Conservation (phyloP, 92 coral and sea anemone species). For the Palythoa grandiflora region DNA sequence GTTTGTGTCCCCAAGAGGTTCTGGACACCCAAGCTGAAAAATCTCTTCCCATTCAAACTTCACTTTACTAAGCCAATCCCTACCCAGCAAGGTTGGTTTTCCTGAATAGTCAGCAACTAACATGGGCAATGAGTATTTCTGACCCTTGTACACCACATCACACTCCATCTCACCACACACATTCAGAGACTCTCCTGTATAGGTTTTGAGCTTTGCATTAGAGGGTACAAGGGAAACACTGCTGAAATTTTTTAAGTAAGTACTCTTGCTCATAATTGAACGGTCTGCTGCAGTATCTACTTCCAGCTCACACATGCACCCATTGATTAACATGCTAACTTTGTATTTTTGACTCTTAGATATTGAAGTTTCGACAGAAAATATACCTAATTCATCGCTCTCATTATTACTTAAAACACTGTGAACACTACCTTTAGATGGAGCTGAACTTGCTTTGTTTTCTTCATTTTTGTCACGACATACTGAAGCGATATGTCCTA, state of each 20-base stretch:
- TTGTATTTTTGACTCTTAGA: slow-evolving; percentile 24
- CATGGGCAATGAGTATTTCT: slow-evolving; percentile 47
- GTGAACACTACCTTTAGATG: slow-evolving; percentile 40
- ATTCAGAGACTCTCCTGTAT: slow-evolving; percentile 59
- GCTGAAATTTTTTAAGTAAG: slow-evolving; percentile 53
- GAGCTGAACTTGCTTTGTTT: neutral
- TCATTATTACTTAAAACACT: slow-evolving; percentile 31
- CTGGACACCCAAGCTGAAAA: slow-evolving; percentile 24
- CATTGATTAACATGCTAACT: slow-evolving; percentile 41
- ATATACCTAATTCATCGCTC: slow-evolving; percentile 45
- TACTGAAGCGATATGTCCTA: slow-evolving; percentile 58
- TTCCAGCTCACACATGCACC: slow-evolving; percentile 50
- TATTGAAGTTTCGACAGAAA: slow-evolving; percentile 23
- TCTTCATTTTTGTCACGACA: slow-evolving; percentile 32
- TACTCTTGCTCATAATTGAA: slow-evolving; percentile 68
- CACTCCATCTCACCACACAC: slow-evolving; percentile 63
- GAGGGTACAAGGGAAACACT: slow-evolving; percentile 53
- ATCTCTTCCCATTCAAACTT: slow-evolving; percentile 61
- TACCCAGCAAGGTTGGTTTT: slow-evolving; percentile 61
- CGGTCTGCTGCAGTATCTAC: slow-evolving; percentile 68
- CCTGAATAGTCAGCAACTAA: slow-evolving; percentile 55
- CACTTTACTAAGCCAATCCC: slow-evolving; percentile 48
- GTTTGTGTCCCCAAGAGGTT: neutral
- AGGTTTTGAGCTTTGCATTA: slow-evolving; percentile 42
- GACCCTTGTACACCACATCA: slow-evolving; percentile 52